Evolutionary conservation across 2,888 invertebrate species (phyloP), one percentile per base, ranked within the genome.

Genomic region (Netelia inedita): DNA sequence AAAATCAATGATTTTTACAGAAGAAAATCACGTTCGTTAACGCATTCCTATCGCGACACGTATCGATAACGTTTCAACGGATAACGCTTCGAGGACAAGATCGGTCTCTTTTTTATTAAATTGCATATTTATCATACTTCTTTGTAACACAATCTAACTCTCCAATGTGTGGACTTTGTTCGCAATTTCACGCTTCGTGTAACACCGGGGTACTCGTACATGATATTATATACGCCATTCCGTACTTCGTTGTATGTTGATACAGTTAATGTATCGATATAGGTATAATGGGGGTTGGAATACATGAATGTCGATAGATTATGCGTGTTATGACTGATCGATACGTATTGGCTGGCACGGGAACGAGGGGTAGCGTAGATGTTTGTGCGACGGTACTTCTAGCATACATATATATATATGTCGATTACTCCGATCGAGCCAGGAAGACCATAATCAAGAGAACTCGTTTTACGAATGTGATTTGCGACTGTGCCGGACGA

Each of bases 171-270:
- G 50, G 75, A 83, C 80, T 89, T 90, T 89, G 89, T 89, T 85
- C 85, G 87, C 87, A 88, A 91, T 92, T 91, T 89, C 88, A 90
- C 88, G 90, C 88, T 88, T 82, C 87, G 83, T 82, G 85, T 89
- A 87, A 81, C 89, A 87, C 82, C 85, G 88, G 85, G 88, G 85
- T 35, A 87, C 75, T 85, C 83, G 87, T 85, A 85, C 86, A 87
- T 87, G 6, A 78, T 86, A 87, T 74, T 66, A 57, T 23, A 71
- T 41, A 41, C 23, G 10, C 35, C 35, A 35, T 21, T 10, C 19
- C 53, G n/a, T 23, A n/a, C n/a, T 14, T 19, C 16, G n/a, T n/a
- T 16, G 35, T 68, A n/a, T n/a, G 59, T 76, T 35, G n/a, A 76
- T 59, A 41, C 8, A 21, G 35, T 35, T 35, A n/a, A 35, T 28